These are phyloP conservation scores for Oscheius sp. DNA, from an alignment of 2,888 invertebrate species.

Conservation along the genomic window DNA sequence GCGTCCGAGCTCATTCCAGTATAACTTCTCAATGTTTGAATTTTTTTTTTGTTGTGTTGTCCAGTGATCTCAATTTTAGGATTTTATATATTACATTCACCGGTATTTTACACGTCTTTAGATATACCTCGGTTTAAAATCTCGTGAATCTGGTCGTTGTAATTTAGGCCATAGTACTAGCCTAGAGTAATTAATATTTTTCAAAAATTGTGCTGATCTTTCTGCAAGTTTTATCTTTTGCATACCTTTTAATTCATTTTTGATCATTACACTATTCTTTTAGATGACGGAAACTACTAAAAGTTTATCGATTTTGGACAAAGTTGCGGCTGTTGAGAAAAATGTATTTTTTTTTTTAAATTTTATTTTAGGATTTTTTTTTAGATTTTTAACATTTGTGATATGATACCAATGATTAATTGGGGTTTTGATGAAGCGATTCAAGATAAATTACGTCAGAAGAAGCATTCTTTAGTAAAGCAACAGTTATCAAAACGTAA, in stretches of 20 bases:
- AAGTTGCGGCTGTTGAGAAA: background rate
- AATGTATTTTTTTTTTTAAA: background rate
- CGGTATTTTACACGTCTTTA: background rate
- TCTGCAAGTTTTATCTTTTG: background rate
- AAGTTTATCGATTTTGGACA: conserved; percentile 3
- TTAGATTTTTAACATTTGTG: conserved; percentile 41
- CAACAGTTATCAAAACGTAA: conserved; percentile 53
- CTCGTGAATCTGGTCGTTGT: conserved; percentile 20
- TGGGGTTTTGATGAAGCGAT: conserved; percentile 62
- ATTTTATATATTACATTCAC: conserved; percentile 11
- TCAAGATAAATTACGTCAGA: conserved; percentile 47
- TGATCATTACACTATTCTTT: background rate
- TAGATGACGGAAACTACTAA: conserved; percentile 8
- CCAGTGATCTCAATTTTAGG: conserved; percentile 10
- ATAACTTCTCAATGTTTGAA: background rate
- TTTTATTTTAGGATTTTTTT: background rate
- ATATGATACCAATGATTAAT: conserved; percentile 47
- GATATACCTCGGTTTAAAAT: conserved; percentile 18
- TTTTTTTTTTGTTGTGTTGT: background rate
- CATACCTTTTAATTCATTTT: background rate
- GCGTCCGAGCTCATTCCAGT: conserved; percentile 55
- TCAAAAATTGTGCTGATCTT: background rate
- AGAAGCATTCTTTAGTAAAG: conserved; percentile 56
- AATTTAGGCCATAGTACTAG: background rate
- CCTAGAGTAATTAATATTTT: conserved; percentile 9